A percentile compares a stretch with the other conserved stretches of the same genome.
Evolutionary conservation across 2,888 invertebrate species (phyloP).

Genomic region (Lathronympha strigana): DNA sequence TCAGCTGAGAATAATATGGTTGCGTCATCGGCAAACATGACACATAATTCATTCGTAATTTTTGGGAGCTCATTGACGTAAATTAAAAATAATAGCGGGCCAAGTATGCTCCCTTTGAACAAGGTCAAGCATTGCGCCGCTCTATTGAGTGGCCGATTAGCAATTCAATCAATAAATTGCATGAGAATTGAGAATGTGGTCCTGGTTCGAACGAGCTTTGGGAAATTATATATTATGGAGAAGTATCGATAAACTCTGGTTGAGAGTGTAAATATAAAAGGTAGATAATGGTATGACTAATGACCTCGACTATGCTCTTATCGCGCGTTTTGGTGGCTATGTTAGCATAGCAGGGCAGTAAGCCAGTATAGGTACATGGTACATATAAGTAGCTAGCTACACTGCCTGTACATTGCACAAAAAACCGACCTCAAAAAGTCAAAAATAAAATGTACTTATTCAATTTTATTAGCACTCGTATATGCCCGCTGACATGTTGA

Average conservation of each 20-base stretch:
- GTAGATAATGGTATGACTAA: slow-evolving; percentile 11
- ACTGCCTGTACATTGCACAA: too few relatives aligned
- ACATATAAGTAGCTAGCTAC: too few relatives aligned
- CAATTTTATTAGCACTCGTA: too few relatives aligned
- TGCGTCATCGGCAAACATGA: too few relatives aligned
- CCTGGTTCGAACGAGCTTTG: neutral
- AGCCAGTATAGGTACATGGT: neutral
- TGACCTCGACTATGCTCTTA: slow-evolving; percentile 17
- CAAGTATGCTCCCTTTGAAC: too few relatives aligned
- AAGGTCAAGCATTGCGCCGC: slow-evolving; percentile 13
- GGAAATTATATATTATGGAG: neutral
- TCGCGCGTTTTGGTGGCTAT: slow-evolving; percentile 5
- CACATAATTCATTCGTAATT: too few relatives aligned
- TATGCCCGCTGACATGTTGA: too few relatives aligned
- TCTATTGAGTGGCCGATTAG: slow-evolving; percentile 14
- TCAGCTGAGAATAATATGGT: too few relatives aligned
- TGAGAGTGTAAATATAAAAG: slow-evolving; percentile 6
- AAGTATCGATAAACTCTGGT: neutral
- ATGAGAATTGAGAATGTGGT: neutral
- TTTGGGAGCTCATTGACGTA: too few relatives aligned
- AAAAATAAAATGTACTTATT: too few relatives aligned
- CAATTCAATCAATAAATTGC: slow-evolving; percentile 21
- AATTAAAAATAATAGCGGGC: too few relatives aligned
- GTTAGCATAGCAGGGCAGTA: slow-evolving; percentile 10
- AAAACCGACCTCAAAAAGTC: too few relatives aligned